Base-by-base conservation (phyloP, 1,140 invertebrate genomes). In the Glossosoma conforme region DNA sequence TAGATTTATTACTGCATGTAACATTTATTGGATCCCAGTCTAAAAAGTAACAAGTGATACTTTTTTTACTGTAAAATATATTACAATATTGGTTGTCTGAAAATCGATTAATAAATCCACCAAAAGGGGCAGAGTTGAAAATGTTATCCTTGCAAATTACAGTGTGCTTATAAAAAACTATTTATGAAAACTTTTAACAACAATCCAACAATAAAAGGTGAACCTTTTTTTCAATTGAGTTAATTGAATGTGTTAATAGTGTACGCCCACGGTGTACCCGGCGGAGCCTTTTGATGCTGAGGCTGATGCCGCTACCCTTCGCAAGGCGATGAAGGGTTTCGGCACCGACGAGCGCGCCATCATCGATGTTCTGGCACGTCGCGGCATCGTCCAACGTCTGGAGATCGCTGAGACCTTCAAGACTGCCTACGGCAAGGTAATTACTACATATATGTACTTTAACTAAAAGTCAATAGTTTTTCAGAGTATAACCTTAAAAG, bases 241-340 rank as follows among this genome's bases (percentile, higher is more conserved):
- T 11, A 11, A 9, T 36, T 9, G 6, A 14, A 36, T 36, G 33
- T 36, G 14, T 9, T 14, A 36, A 38, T 6, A 92, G 88, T 90
- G 87, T 63, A 88, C 86, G 50, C 87, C 89, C 56, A 93, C 89
- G 35, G 87, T 95, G 36, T 88, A 83, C 65, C 85, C 89, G 24
- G 83, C 86, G 24, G 84, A 89, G 42, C 83, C 84, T 22, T 96
- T 95, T 71, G 87, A 95, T 69, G 82, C 93, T 9, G 85, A 86
- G 41, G 80, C 81, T 48, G 94, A 97, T 80, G 94, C 93, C 1
- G 85, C 84, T 48, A 81, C 84, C 41, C 74, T 98, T 14, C 81
- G 88, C 53, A 92, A 93, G 65, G 93, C 94, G 2, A 97, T 98
- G 91, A 92, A 94, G 70, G 92, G 92, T 42, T 84, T 91, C 57